Evolutionary conservation across 2,888 invertebrate species (phyloP).

Genomic region (Drosophila nigricruria): DNA sequence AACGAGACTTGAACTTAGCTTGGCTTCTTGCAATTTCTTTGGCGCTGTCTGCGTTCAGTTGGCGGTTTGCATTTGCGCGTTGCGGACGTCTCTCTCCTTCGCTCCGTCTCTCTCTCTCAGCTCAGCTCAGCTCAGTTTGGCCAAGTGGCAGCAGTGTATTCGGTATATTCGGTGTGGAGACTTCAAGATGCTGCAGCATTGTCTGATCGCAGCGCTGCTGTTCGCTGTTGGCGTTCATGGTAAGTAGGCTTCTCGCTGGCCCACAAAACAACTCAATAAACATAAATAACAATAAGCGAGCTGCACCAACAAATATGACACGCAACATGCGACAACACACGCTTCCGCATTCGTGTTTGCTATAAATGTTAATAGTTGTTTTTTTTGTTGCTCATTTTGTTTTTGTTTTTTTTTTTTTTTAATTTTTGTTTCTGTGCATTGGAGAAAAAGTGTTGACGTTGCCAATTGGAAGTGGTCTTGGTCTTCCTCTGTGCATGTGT

Average conservation of each 20-base stretch:
- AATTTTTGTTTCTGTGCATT: conserved; percentile 61
- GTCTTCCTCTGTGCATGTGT: conserved; percentile 36
- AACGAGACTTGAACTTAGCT: conserved; percentile 39
- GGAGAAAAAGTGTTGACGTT: conserved; percentile 68
- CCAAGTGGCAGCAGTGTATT: conserved; percentile 10
- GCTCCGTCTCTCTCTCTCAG: conserved; percentile 20
- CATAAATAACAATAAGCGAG: neutral
- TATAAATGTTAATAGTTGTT: conserved; percentile 40
- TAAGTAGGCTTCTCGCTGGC: conserved; percentile 42
- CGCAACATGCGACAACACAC: conserved; percentile 25
- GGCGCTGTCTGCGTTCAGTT: conserved; percentile 72
- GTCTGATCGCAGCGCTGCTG: conserved; percentile 60
- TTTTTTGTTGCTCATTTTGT: conserved; percentile 7
- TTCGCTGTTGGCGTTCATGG: conserved; percentile 52
- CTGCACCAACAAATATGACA: conserved; percentile 21
- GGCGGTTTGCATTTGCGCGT: conserved; percentile 81
- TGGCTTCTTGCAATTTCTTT: conserved; percentile 82
- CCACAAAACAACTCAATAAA: neutral
- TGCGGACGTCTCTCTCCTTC: conserved; percentile 68
- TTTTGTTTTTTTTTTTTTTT: conserved; percentile 20
- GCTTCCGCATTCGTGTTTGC: conserved; percentile 60
- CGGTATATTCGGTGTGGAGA: conserved; percentile 19
- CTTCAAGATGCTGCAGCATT: conserved; percentile 67
- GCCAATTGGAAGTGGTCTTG: conserved; percentile 49
- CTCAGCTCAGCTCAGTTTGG: neutral